Conservation (phyloP, 2,113 vertebrate genomes). For the Gopherus evgoodei region DNA sequence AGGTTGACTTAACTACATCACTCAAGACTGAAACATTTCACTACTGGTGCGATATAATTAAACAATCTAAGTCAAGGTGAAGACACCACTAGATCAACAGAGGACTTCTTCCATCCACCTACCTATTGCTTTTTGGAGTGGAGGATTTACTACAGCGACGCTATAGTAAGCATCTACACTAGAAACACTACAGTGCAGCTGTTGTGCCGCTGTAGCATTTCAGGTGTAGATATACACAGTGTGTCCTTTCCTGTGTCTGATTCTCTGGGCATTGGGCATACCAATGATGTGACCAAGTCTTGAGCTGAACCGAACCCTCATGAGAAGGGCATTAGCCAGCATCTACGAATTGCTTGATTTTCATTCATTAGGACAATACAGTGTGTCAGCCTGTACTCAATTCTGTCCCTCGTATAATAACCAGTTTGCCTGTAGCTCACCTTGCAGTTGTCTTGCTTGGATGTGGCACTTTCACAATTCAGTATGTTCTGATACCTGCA, state of each 20-base stretch:
- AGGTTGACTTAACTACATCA: neutral
- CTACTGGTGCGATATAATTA: neutral
- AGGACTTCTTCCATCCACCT: neutral
- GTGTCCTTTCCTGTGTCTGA: neutral
- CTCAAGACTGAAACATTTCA: neutral
- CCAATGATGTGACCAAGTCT: neutral
- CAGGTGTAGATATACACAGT: neutral
- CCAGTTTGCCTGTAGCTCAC: constrained; percentile 62
- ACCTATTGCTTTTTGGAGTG: neutral
- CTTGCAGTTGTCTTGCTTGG: constrained; percentile 68
- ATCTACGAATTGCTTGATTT: neutral
- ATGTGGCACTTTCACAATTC: constrained; percentile 60
- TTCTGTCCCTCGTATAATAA: neutral
- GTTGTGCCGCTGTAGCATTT: neutral
- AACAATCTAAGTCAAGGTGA: neutral
- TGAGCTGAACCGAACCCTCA: neutral
- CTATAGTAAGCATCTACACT: neutral
- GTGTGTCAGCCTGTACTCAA: rapidly evolving
- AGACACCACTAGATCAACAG: neutral
- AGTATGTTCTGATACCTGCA: constrained; percentile 84
- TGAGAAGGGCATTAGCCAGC: neutral
- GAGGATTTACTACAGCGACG: neutral
- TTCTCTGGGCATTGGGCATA: neutral
- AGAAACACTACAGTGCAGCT: neutral
- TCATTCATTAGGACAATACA: neutral